Conservation (phyloP, 2,888 invertebrate genomes). For the Tribolium freemani region DNA sequence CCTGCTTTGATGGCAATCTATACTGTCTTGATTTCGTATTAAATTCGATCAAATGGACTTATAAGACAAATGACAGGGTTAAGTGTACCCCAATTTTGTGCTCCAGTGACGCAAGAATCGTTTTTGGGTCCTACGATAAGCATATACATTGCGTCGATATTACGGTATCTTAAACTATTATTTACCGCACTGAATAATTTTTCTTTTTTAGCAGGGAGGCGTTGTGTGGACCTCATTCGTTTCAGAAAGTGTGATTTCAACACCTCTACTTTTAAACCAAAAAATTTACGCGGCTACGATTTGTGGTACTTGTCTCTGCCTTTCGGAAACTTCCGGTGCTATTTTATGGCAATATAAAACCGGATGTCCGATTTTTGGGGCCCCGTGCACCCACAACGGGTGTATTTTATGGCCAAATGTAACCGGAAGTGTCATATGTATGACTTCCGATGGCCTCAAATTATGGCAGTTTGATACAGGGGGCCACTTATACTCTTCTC, state of each 20-base stretch:
- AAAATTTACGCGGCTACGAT: constrained; percentile 72
- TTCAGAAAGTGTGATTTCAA: constrained; percentile 69
- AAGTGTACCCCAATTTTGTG: constrained; percentile 75
- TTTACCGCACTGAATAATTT: neutral
- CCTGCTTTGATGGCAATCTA: constrained; percentile 82
- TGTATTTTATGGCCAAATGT: constrained; percentile 72
- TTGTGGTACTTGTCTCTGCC: constrained; percentile 70
- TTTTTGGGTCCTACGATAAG: constrained; percentile 82
- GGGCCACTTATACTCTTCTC: constrained; percentile 79
- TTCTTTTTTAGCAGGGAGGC: constrained; percentile 64
- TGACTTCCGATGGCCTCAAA: constrained; percentile 70
- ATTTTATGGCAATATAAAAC: constrained; percentile 74
- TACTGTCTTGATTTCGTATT: constrained; percentile 74
- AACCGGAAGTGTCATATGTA: constrained; percentile 71
- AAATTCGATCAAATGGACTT: constrained; percentile 75
- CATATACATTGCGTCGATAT: constrained; percentile 73
- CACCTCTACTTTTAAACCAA: constrained; percentile 66
- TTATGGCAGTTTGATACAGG: constrained; percentile 56
- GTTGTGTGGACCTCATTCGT: constrained; percentile 65
- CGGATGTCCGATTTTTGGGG: constrained; percentile 77
- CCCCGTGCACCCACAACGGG: constrained; percentile 71
- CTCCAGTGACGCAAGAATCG: constrained; percentile 66
- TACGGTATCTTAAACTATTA: constrained; percentile 66
- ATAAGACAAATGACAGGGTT: constrained; percentile 74
- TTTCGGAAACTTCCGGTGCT: constrained; percentile 69